Evolutionary conservation across 2,888 invertebrate species (phyloP).

Genomic region (Hydroisotoma schaefferi): DNA sequence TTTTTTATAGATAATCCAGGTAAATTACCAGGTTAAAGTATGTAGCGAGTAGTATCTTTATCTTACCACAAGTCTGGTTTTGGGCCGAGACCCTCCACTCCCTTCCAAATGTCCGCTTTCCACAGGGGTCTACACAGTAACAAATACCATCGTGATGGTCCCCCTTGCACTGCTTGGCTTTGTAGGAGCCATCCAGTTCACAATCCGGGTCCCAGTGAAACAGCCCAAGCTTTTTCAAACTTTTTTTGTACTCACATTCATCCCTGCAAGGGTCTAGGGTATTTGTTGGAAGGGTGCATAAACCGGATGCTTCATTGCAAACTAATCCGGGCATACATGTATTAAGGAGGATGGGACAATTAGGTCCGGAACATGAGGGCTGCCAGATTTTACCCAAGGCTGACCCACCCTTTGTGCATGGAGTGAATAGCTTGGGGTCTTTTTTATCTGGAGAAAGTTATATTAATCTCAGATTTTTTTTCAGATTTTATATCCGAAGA

Average conservation of each 20-base stretch:
- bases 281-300: not conserved
- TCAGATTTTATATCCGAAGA: not conserved
- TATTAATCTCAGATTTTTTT: not conserved
- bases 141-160: slow-evolving; percentile 59
- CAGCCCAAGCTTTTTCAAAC: slow-evolving; percentile 1
- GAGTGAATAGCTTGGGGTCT: not conserved
- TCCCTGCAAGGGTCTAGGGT: not conserved
- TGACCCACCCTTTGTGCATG: not conserved
- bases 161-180: slow-evolving; percentile 66
- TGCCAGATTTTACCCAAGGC: not conserved
- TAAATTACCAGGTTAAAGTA: too few species aligned
- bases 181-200: slow-evolving; percentile 59
- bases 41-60: not conserved
- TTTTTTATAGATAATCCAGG: not conserved
- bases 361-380: not conserved
- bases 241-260: slow-evolving; percentile 25
- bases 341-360: slow-evolving; percentile 21
- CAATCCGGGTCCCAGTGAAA: slow-evolving; percentile 55
- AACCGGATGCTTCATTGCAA: slow-evolving; percentile 6
- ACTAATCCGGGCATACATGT: slow-evolving; percentile 25
- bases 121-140: slow-evolving; percentile 62
- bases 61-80: slow-evolving; percentile 65
- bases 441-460: not conserved
- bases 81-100: slow-evolving; percentile 59
- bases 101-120: slow-evolving; percentile 65